Percentiles rank a stretch among this genome's conserved stretches.
phyloP scores from a whole-genome alignment of 2,888 invertebrate genomes.

The Drosophila robusta region DNA sequence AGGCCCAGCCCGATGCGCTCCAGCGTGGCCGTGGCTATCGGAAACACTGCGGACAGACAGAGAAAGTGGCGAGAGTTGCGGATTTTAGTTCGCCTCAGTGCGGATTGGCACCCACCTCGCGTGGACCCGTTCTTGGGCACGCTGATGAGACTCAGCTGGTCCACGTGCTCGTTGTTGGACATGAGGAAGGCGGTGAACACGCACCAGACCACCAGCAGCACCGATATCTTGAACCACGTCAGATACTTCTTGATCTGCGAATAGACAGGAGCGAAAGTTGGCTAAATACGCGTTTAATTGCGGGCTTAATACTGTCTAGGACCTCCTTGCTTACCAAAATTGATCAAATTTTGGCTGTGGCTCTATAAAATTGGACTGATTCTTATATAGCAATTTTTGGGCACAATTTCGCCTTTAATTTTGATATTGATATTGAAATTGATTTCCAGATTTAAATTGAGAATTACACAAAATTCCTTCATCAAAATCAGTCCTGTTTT shows the following conservation, averaged over 20 bases:
- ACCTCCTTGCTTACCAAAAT: no score
- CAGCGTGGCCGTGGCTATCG: slow-evolving; percentile 80
- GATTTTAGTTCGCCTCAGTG: neutral
- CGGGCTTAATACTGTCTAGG: no score
- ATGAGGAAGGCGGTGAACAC: slow-evolving; percentile 89
- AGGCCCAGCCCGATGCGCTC: slow-evolving; percentile 86
- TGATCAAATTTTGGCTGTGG: no score
- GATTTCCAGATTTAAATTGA: no score
- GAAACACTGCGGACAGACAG: slow-evolving; percentile 67
- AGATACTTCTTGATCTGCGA: slow-evolving; percentile 79
- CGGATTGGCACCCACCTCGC: slow-evolving; percentile 51
- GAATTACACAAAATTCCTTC: no score
- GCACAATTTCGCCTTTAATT: no score
- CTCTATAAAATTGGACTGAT: no score
- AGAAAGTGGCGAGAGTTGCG: neutral
- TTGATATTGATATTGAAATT: no score
- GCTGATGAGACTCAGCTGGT: slow-evolving; percentile 87
- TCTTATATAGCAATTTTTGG: no score
- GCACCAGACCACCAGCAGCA: slow-evolving; percentile 88
- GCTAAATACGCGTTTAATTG: no score
- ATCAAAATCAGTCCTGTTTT: no score
- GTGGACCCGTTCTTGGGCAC: slow-evolving; percentile 84
- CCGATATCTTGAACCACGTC: slow-evolving; percentile 85
- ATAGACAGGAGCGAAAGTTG: no score
- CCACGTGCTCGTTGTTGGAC: slow-evolving; percentile 89